A percentile compares a stretch with the other conserved stretches of the same genome.
These are phyloP conservation scores for Nycticorax nycticorax DNA, from an alignment of 2,113 vertebrate species.

Conservation along the genomic window DNA sequence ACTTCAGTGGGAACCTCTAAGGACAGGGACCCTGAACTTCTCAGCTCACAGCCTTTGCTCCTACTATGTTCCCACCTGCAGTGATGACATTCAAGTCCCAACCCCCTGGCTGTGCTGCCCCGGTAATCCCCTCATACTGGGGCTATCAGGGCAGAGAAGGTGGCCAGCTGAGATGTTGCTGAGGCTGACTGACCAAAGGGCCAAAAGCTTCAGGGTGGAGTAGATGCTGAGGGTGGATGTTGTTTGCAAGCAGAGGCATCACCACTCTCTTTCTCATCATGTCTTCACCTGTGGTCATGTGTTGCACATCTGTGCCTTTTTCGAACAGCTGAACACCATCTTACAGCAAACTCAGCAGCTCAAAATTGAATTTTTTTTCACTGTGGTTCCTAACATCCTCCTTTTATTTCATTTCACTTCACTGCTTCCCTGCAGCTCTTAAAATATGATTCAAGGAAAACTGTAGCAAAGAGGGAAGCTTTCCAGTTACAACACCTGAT, in stretches of 20 bases:
- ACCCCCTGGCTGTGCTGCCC: neutral
- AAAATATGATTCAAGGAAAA: neutral
- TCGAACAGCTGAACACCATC: neutral
- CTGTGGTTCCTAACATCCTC: neutral
- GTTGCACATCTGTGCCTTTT: neutral
- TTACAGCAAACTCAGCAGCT: neutral
- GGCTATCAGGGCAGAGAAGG: neutral
- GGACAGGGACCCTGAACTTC: neutral
- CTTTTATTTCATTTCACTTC: constrained; percentile 13
- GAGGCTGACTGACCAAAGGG: neutral
- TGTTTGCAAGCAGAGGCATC: neutral
- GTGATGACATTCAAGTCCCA: neutral
- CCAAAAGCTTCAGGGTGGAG: neutral
- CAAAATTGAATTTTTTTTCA: neutral
- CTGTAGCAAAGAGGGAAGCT: neutral
- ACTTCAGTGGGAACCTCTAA: neutral
- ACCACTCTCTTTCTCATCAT: neutral
- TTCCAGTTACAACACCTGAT: neutral
- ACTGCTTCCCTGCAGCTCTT: neutral
- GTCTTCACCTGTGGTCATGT: neutral
- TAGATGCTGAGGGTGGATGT: neutral
- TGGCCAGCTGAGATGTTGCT: neutral
- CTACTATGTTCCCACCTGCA: neutral
- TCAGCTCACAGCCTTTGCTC: neutral
- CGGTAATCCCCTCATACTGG: neutral